Percentiles rank a stretch among this genome's conserved stretches.
These are phyloP conservation scores for Phoeniculus purpureus DNA, from an alignment of 2,797 vertebrate genomes.

Conservation along the genomic window DNA sequence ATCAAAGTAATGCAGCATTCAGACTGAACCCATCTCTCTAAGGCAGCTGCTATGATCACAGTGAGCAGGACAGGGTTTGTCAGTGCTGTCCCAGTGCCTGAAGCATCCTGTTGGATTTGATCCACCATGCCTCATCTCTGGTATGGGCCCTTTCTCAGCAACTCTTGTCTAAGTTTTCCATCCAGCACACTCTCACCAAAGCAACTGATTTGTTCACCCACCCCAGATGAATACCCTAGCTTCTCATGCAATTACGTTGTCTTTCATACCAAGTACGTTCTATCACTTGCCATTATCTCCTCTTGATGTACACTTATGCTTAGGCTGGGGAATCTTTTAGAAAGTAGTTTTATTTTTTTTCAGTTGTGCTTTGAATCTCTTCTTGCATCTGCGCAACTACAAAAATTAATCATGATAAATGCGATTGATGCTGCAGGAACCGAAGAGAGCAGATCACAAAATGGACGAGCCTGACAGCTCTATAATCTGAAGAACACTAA, in stretches of 20 bases:
- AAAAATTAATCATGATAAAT: neutral
- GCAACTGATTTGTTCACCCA: neutral
- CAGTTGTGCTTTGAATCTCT: neutral
- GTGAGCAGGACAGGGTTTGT: neutral
- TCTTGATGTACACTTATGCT: neutral
- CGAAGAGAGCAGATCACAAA: neutral
- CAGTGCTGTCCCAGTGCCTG: neutral
- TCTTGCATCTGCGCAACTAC: neutral
- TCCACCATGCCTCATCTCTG: neutral
- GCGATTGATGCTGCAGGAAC: neutral
- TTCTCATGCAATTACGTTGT: neutral
- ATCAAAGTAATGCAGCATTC: slow-evolving; percentile 14
- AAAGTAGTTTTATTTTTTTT: neutral
- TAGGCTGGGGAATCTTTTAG: neutral
- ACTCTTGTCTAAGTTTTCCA: neutral
- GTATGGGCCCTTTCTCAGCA: neutral
- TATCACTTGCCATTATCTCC: neutral
- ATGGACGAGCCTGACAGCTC: neutral
- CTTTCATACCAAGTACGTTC: neutral
- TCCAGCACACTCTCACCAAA: neutral
- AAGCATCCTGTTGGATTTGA: neutral
- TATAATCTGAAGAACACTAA: neutral
- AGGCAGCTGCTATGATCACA: neutral
- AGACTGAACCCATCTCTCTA: neutral
- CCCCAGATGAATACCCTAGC: neutral